Evolutionary conservation across 1,140 invertebrate genomes (phyloP).

Genomic region (Pachyrhynchus sulphureomaculatus): DNA sequence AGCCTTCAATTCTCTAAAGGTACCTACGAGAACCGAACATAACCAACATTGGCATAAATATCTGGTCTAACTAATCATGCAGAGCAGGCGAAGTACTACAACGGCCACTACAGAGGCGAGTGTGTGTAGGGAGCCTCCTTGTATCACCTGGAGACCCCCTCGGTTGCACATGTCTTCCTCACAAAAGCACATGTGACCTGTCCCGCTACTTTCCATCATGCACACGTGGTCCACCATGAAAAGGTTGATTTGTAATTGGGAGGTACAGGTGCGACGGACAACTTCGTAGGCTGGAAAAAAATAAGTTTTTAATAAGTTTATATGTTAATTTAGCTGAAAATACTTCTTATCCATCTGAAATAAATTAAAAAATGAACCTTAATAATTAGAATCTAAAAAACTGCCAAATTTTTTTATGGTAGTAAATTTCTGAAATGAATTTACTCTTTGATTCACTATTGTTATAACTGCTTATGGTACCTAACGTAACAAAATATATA

Average conservation of each 20-base stretch:
- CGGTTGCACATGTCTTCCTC: slow-evolving; percentile 93
- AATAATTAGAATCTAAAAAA: no score
- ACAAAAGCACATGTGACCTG: slow-evolving; percentile 97
- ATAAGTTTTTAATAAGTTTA: background rate
- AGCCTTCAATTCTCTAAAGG: background rate
- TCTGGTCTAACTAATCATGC: slow-evolving; percentile 43
- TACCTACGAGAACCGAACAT: background rate
- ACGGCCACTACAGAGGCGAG: slow-evolving; percentile 34
- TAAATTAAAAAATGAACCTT: no score
- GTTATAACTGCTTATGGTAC: no score
- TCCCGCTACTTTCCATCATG: slow-evolving; percentile 96
- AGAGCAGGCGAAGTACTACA: slow-evolving; percentile 39
- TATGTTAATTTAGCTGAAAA: no score
- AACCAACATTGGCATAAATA: background rate
- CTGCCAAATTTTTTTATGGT: no score
- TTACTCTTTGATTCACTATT: no score
- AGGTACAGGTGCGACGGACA: slow-evolving; percentile 86
- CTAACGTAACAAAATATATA: no score
- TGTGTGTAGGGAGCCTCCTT: slow-evolving; percentile 5
- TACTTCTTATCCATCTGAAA: no score
- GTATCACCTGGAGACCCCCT: slow-evolving; percentile 28
- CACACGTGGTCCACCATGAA: slow-evolving; percentile 98
- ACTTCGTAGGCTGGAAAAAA: slow-evolving; percentile 78
- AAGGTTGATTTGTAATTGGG: slow-evolving; percentile 90
- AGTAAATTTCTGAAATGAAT: no score